Evolutionary conservation across 2,888 invertebrate species (phyloP), one percentile per base, ranked within the genome.

Genomic region (Nemotelus pantherinus): DNA sequence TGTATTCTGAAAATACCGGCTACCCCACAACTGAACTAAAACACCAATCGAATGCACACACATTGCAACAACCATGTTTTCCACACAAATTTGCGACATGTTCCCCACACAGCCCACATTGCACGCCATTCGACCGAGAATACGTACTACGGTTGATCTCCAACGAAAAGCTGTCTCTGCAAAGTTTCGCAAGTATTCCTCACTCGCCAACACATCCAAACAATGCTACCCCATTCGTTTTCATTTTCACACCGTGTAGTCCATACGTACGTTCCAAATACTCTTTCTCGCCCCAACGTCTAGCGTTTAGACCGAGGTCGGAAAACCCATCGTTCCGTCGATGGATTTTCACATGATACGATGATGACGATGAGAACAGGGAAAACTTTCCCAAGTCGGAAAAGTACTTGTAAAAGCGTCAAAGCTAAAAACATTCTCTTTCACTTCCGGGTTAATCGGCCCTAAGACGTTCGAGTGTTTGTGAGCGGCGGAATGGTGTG

Each of bases 151-250:
- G 25, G 25, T 25, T 25, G 25, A 25, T 25, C 25, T 25, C 25
- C 25, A 25, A 48, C 74, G 9, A 50, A 74, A 74, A 74, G 74
- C 74, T 74, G 9, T 7, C 58, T 39, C 25, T 70, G 55, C 50
- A 70, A 70, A 50, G 58, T 44, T 72, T 25, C 3, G 5, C 44
- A 74, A 47, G 63, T 48, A 25, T 74, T 74, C 41, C 50, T 25
- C 63, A 60, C 41, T 2, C 50, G 47, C 6, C 25, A 44, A 44
- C 25, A 55, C 68, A 71, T 10, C 25, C 57, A 58, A 7, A 5
- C 6, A 58, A 39, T 47, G 60, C 45, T 47, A 41, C 43, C 43
- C 55, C 58, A n/a, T 41, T 25, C 71, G 10, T 3, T 10, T 25
- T 25, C 39, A 9, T 43, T 41, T 63, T 3, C 63, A 41, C 39